Percentiles rank a stretch among this genome's conserved stretches.
Evolutionary conservation across 2,888 invertebrate genomes (phyloP).

Genomic region (Polymixis lichenea): DNA sequence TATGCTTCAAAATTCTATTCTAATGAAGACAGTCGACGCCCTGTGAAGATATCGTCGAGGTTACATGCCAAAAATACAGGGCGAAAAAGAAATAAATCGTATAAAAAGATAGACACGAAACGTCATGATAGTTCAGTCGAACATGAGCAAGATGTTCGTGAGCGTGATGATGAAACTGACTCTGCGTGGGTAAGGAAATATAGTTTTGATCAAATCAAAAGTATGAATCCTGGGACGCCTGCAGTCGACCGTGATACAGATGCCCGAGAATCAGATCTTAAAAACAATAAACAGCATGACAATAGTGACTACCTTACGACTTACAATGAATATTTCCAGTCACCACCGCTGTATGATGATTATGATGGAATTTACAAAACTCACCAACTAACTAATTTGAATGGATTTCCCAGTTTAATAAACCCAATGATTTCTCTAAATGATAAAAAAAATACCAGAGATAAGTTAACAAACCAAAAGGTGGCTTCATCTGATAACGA

Average conservation of each 20-base stretch:
- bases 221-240: neutral
- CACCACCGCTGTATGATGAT: constrained; percentile 34
- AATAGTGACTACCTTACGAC: neutral
- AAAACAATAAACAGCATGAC: neutral
- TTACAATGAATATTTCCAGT: constrained; percentile 36
- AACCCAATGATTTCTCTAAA: constrained; percentile 12
- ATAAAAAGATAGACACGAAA: neutral
- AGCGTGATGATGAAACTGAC: constrained; percentile 5
- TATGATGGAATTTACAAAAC: constrained; percentile 29
- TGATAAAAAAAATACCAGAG: neutral
- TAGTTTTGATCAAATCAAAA: constrained; percentile 8
- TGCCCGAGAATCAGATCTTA: neutral
- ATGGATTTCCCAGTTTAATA: constrained; percentile 6
- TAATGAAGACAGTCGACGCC: constrained; percentile 3
- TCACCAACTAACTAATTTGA: constrained; percentile 1
- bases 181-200: constrained; percentile 20
- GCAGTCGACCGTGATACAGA: neutral
- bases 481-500: constrained; percentile 5
- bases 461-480: neutral
- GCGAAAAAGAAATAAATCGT: neutral
- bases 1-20: constrained; percentile 20
- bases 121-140: constrained; percentile 11
- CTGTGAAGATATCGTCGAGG: neutral
- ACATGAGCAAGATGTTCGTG: constrained; percentile 2
- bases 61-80: constrained; percentile 5